Conservation (phyloP, 2,888 invertebrate species). For the Minunthozetes semirufus region DNA sequence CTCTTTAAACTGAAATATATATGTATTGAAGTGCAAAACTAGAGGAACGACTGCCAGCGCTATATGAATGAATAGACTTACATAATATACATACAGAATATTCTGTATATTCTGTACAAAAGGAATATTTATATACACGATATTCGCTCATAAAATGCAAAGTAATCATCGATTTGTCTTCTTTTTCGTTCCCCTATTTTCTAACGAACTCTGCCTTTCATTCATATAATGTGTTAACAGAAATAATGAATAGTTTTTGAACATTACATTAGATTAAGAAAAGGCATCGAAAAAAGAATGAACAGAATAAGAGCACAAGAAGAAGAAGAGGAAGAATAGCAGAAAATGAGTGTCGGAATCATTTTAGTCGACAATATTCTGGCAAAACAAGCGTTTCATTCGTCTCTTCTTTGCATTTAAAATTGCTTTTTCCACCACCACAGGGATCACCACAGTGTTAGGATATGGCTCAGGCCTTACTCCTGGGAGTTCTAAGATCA, state of each 20-base stretch:
- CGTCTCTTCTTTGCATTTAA: no score
- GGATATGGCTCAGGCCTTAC: no score
- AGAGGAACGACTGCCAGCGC: no score
- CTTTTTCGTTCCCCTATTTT: neutral
- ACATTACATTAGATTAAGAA: constrained; percentile 29
- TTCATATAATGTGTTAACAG: constrained; percentile 15
- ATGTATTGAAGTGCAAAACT: no score
- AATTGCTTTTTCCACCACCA: no score
- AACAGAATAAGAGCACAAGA: neutral
- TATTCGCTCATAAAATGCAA: constrained; percentile 23
- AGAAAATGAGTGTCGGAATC: constrained; percentile 3
- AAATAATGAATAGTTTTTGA: constrained; percentile 26
- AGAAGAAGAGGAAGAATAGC: neutral
- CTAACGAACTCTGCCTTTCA: constrained; percentile 25
- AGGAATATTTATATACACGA: neutral
- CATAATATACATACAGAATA: neutral
- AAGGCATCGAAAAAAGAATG: neutral
- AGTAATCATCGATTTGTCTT: constrained; percentile 25
- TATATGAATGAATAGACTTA: neutral
- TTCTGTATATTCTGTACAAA: neutral
- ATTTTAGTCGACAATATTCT: constrained; percentile 4
- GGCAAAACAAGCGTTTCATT: no score
- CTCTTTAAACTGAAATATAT: no score
- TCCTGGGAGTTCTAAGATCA: no score
- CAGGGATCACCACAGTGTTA: no score